phyloP scores from a whole-genome alignment of 1,140 invertebrate species.

The Lepidostoma basale region DNA sequence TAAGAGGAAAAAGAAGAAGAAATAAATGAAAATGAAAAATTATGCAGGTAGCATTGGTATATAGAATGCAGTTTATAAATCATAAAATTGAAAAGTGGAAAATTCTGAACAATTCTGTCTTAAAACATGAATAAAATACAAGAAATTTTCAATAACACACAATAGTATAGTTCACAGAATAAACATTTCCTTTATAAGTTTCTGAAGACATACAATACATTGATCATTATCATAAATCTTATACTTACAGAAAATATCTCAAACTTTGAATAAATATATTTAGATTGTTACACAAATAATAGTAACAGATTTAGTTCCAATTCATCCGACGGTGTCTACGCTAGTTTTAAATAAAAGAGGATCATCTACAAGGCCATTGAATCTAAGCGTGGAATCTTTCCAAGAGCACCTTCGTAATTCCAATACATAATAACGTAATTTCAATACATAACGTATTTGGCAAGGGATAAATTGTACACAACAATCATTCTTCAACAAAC shows the following conservation, averaged over 20 bases:
- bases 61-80: too few species aligned
- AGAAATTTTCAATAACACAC: too few species aligned
- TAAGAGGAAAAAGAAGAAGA: too few species aligned
- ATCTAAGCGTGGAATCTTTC: neutral
- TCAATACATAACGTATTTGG: conserved; percentile 5
- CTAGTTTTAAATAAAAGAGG: neutral
- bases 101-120: too few species aligned
- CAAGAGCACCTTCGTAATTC: neutral
- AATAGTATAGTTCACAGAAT: too few species aligned
- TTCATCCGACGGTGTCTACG: neutral
- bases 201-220: neutral
- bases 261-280: neutral
- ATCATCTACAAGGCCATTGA: neutral
- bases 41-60: too few species aligned
- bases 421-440: neutral
- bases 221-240: neutral
- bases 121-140: too few species aligned
- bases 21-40: too few species aligned
- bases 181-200: too few species aligned
- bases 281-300: neutral
- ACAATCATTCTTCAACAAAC: too few species aligned
- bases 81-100: too few species aligned
- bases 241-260: neutral
- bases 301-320: neutral
- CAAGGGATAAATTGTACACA: too few species aligned